These are phyloP conservation scores for Ivindomyrus marchei DNA, from an alignment of 2,113 vertebrate genomes.

Conservation along the genomic window DNA sequence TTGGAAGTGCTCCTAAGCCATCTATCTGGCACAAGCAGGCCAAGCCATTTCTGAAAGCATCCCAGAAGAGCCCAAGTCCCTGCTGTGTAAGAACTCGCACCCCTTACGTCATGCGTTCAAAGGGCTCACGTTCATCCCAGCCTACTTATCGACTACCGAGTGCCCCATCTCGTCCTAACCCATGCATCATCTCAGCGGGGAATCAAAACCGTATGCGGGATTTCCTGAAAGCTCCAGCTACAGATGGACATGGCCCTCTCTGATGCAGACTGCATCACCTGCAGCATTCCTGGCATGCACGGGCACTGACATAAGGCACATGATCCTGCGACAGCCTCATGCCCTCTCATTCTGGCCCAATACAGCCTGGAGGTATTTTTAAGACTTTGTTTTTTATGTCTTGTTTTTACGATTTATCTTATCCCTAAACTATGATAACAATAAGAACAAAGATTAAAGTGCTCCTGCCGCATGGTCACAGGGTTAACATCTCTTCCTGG, in stretches of 20 bases:
- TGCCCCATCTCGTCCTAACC: background rate
- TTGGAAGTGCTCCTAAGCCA: background rate
- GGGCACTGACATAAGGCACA: background rate
- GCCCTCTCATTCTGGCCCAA: background rate
- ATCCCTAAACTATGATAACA: background rate
- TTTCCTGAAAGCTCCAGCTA: background rate
- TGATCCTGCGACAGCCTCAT: background rate
- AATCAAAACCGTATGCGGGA: background rate
- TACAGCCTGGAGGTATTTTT: background rate
- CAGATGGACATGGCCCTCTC: background rate
- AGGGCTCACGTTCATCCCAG: background rate
- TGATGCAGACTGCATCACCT: background rate
- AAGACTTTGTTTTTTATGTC: background rate
- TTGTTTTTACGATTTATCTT: background rate
- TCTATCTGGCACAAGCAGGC: background rate
- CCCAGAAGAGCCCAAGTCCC: background rate
- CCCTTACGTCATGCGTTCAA: background rate
- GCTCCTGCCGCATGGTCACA: background rate
- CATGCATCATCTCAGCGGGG: background rate
- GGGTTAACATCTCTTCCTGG: background rate
- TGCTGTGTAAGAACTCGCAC: background rate
- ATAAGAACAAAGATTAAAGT: background rate
- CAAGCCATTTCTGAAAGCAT: background rate
- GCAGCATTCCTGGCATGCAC: background rate
- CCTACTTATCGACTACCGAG: background rate